A percentile compares a stretch with the other conserved stretches of the same genome.
phyloP scores from a whole-genome alignment of 2,797 vertebrate species.

The Hirundo rustica region DNA sequence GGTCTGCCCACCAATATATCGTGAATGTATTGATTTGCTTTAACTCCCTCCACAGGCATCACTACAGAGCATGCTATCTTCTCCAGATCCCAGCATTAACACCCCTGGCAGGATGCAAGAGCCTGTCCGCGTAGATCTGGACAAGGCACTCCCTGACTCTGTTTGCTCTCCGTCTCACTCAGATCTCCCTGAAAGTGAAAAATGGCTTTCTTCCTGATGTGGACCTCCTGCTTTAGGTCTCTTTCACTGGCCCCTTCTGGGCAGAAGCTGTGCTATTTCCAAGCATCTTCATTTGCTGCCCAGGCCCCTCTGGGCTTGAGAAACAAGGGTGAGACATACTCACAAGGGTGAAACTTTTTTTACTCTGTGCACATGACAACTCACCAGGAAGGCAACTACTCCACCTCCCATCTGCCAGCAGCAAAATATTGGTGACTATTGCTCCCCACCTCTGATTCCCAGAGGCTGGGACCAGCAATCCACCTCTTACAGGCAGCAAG shows the following conservation, averaged over 20 bases:
- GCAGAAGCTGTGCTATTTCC: neutral
- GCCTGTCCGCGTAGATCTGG: too few relatives aligned
- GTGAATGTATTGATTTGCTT: neutral
- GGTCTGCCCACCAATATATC: rapidly evolving
- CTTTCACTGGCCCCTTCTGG: neutral
- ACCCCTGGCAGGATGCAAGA: neutral
- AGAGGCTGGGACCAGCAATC: neutral
- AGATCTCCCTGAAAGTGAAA: neutral
- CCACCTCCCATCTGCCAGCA: neutral
- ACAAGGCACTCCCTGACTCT: neutral
- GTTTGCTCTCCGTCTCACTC: neutral
- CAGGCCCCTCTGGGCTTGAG: neutral
- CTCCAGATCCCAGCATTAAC: neutral
- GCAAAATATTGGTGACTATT: neutral
- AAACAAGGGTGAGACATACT: neutral
- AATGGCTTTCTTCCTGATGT: neutral
- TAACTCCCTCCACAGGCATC: neutral
- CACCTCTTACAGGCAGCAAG: neutral
- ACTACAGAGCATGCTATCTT: neutral
- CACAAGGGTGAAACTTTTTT: too few relatives aligned
- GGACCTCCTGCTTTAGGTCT: neutral
- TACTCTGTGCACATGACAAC: neutral
- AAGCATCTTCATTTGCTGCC: neutral
- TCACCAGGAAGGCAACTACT: neutral
- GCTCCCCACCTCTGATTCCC: neutral